These are phyloP conservation scores for Sciurus vulgaris DNA, from an alignment of 2,797 vertebrate species.

Conservation along the genomic window DNA sequence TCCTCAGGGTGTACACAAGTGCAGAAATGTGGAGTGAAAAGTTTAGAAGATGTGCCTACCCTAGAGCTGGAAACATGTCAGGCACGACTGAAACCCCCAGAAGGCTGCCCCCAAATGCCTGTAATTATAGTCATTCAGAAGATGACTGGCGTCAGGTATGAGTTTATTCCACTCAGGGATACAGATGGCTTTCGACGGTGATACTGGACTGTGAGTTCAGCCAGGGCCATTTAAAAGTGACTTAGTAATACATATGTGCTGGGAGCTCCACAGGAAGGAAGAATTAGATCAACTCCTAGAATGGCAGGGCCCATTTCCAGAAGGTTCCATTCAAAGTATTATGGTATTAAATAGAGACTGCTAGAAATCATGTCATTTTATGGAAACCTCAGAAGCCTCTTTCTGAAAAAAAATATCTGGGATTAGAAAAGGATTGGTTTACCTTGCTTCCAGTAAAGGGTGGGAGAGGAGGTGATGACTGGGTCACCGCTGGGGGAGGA, in stretches of 20 bases:
- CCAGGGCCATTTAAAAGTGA: background rate
- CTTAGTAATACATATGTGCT: background rate
- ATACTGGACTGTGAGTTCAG: background rate
- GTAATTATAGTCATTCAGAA: background rate
- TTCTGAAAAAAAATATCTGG: slow-evolving; percentile 28
- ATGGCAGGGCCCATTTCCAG: slow-evolving; percentile 25
- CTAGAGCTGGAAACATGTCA: background rate
- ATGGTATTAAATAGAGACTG: background rate
- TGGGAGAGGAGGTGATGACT: background rate
- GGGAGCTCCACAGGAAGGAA: slow-evolving; percentile 40
- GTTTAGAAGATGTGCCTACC: background rate
- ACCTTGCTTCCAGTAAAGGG: background rate
- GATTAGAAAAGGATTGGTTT: slow-evolving; percentile 38
- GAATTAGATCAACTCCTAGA: slow-evolving; percentile 45
- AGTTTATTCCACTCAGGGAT: background rate
- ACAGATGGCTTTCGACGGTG: slow-evolving; percentile 12
- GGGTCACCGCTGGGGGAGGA: background rate
- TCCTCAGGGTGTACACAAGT: slow-evolving; percentile 2
- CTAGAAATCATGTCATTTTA: slow-evolving; percentile 40
- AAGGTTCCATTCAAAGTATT: slow-evolving; percentile 61
- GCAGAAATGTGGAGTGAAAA: background rate
- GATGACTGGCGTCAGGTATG: slow-evolving; percentile 28
- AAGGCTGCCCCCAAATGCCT: slow-evolving; percentile 7
- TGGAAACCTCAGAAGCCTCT: slow-evolving; percentile 50
- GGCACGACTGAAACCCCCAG: slow-evolving; percentile 25